phyloP scores from a whole-genome alignment of 1,140 invertebrate species.

The Anagrus nilaparvatae region DNA sequence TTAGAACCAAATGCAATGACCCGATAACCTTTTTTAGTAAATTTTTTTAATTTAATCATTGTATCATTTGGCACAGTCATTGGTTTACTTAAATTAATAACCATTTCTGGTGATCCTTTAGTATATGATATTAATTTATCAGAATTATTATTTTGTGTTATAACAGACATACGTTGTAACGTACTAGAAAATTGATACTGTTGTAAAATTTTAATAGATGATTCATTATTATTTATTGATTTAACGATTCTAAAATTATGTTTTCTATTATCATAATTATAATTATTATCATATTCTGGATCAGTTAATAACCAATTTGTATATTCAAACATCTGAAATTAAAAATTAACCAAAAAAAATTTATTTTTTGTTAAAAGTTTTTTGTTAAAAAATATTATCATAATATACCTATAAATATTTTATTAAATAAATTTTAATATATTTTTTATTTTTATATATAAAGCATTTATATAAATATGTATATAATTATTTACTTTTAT shows the following conservation, averaged over 20 bases:
- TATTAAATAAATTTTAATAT: not conserved
- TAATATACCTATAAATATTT: not conserved
- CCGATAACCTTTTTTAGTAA: constrained; percentile 78
- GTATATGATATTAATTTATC: constrained; percentile 63
- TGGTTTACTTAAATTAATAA: constrained; percentile 55
- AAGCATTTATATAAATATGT: too few species aligned
- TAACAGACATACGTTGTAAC: constrained; percentile 87
- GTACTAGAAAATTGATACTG: constrained; percentile 90
- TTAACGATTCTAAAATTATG: too few species aligned
- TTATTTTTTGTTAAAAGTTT: not conserved
- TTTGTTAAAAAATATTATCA: not conserved
- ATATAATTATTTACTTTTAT: constrained; percentile 59
- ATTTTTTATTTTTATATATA: not conserved
- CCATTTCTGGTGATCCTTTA: constrained; percentile 92
- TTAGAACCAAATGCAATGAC: constrained; percentile 70
- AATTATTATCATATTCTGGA: too few species aligned
- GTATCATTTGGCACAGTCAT: constrained; percentile 69
- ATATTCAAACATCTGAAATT: constrained; percentile 65
- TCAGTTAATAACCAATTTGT: constrained; percentile 75
- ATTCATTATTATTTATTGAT: constrained; percentile 22
- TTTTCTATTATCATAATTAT: too few species aligned
- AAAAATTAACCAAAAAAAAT: not conserved
- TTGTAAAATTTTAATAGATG: constrained; percentile 72
- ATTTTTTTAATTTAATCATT: constrained; percentile 54
- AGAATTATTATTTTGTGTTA: constrained; percentile 58